Evolutionary conservation across 2,797 vertebrate species (phyloP).

Genomic region (Mus minutoides): DNA sequence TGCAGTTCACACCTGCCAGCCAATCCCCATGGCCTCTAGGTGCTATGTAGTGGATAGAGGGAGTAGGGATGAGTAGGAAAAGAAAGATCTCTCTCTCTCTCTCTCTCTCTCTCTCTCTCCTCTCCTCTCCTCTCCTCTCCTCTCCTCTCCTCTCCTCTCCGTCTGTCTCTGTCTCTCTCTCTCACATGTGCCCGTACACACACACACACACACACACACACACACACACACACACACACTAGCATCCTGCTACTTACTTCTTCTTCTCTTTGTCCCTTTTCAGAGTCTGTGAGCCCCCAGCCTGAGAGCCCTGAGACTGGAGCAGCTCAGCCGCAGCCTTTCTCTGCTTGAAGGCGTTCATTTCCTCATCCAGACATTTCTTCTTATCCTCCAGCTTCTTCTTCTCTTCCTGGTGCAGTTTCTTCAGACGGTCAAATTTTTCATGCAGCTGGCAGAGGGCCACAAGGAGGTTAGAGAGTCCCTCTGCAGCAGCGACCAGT

Average conservation of each 20-base stretch:
- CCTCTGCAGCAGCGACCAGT: neutral
- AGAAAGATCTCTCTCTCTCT: constrained; percentile 35
- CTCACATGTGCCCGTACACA: neutral
- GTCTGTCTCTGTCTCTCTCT: no score
- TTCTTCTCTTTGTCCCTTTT: constrained; percentile 99
- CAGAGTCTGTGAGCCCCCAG: constrained; percentile 97
- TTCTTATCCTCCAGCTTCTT: constrained; percentile 99
- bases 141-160: neutral
- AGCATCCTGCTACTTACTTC: constrained; percentile 93
- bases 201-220: neutral
- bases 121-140: neutral
- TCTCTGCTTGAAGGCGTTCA: constrained; percentile 98
- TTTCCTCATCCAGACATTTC: constrained; percentile 96
- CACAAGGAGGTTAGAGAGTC: constrained; percentile 30
- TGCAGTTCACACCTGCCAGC: neutral
- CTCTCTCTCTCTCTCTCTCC: no score
- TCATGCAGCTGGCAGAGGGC: constrained; percentile 92
- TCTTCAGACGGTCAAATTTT: constrained; percentile 99
- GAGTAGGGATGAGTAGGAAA: constrained; percentile 3
- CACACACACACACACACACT: neutral
- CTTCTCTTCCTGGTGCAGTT: constrained; percentile 98
- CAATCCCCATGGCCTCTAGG: neutral
- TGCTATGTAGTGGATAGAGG: neutral
- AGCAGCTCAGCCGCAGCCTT: constrained; percentile 97
- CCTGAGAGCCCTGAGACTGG: constrained; percentile 96